Evolutionary conservation across 2,113 vertebrate species (phyloP), one percentile per base, ranked within the genome.

Genomic region (Gambusia holbrooki): DNA sequence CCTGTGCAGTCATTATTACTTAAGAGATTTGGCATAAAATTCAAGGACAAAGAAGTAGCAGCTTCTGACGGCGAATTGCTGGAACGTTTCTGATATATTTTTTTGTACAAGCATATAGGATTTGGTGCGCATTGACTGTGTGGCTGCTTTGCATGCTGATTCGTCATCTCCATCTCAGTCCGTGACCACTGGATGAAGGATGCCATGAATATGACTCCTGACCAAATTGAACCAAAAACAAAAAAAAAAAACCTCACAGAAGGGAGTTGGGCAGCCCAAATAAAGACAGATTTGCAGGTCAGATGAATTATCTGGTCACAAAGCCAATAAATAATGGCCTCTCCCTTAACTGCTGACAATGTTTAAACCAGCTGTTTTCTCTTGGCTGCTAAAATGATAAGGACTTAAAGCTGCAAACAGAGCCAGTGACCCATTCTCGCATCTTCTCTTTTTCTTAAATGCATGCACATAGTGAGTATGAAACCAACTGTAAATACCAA

Each of bases 1-100:
- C 66, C 76, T 82, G 84, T 81, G 85, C 83, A 89, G 88, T 88
- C 84, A 75, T 87, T 91, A 90, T 89, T 89, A 77, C 90, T 88
- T 86, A 79, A 69, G 60, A 87, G 80, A 88, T 84, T 86, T 91
- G 89, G 85, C 88, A 85, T 84, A 79, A 87, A 92, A 92, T 92
- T 58, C 86, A 92, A 93, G 86, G 83, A 88, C 87, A 91, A 88
- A 88, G 80, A 83, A 66, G 51, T 74, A 27, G 77, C 79, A 81
- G 81, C 79, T 83, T 75, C 81, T 82, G 90, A 85, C 84, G 90
- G 88, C 84, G 91, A 87, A 92, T 92, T 87, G 90, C 84, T 54
- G 14, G 48, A 9, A 76, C 40, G 74, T 84, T 79, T 77, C 67
- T 81, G 73, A 79, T 81, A 85, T 84, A 71, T 81, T 87, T 37